Base-by-base conservation (phyloP, 2,113 vertebrate genomes). In the Rhynchopsitta pachyrhyncha region DNA sequence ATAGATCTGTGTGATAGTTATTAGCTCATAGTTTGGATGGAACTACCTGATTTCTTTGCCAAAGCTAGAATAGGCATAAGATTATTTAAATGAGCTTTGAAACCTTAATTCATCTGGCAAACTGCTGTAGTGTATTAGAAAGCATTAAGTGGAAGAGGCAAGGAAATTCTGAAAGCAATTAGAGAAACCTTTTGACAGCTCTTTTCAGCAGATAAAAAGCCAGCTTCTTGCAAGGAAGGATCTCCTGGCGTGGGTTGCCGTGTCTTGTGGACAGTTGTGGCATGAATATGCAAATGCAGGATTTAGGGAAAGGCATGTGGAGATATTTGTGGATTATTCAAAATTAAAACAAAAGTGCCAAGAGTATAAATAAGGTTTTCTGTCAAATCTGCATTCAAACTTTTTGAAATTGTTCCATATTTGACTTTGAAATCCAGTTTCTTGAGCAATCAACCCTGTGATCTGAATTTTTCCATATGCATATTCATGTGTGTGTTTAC, bases 381-480 rank as follows among this genome's bases (percentile, higher is more conserved):
- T 9, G 76, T 96, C 88, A 74, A 92, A 71, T 88, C 75, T 90
- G 57, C 85, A 96, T 91, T 89, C 88, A 88, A 70, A 93, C 74
- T 91, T 97, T 94, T 53, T 20, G 33, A 82, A 84, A 76, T 62
- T 78, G 64, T 75, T 97, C 7, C 11, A 59, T 94, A 37, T 75
- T 97, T 96, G 97, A 92, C 94, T 97, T 95, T 95, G 86, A 97
- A 97, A 97, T 97, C 95, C 67, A 27, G 63, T 81, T 98, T 97
- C 93, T 91, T 94, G 92, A 97, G 96, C 93, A 93, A 88, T 98
- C 97, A 93, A 63, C 96, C 94, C 74, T 91, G 93, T 52, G 93
- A 96, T 91, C 96, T 97, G 96, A 97, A 97, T 98, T 95, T 97
- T 98, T 98, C 97, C 97, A 67, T 94, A 92, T 95, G 94, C 96